A percentile compares a stretch with the other conserved stretches of the same genome.
These are phyloP conservation scores for Chironex yamaguchii DNA, from an alignment of 30 jellyfish, hydroid and myxozoan genomes.

Conservation along the genomic window DNA sequence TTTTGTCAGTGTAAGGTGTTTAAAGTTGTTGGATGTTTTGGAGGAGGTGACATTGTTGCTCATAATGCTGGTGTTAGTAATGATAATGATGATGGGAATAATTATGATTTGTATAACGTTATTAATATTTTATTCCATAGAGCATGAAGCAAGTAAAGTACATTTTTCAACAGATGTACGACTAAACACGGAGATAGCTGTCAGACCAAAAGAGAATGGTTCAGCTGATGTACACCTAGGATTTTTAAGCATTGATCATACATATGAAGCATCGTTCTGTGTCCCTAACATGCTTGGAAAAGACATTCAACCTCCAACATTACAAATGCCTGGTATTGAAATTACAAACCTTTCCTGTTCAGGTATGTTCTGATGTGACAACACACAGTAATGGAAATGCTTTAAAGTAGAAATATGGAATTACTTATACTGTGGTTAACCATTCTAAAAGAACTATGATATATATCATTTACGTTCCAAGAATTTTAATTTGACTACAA, in stretches of 20 bases:
- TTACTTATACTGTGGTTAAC: too few species aligned
- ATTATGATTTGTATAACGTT: too few species aligned
- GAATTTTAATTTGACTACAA: too few species aligned
- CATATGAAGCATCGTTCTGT: constrained; percentile 48
- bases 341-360: not conserved
- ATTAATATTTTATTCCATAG: too few species aligned
- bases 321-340: constrained; percentile 30
- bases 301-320: constrained; percentile 27
- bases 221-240: constrained; percentile 64
- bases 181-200: constrained; percentile 62
- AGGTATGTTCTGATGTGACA: not conserved
- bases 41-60: too few species aligned
- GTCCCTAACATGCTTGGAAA: constrained; percentile 50
- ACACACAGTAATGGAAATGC: not conserved
- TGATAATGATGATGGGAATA: too few species aligned
- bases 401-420: too few species aligned
- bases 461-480: too few species aligned
- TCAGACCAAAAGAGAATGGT: constrained; percentile 10
- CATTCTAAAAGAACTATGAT: too few species aligned
- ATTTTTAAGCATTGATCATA: constrained; percentile 48
- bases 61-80: too few species aligned
- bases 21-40: too few species aligned
- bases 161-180: constrained; percentile 69
- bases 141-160: constrained; percentile 82
- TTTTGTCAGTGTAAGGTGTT: too few species aligned